A percentile compares a stretch with the other conserved stretches of the same genome.
phyloP scores from a whole-genome alignment of 2,113 vertebrate genomes.

The Melanerpes aurifrons region DNA sequence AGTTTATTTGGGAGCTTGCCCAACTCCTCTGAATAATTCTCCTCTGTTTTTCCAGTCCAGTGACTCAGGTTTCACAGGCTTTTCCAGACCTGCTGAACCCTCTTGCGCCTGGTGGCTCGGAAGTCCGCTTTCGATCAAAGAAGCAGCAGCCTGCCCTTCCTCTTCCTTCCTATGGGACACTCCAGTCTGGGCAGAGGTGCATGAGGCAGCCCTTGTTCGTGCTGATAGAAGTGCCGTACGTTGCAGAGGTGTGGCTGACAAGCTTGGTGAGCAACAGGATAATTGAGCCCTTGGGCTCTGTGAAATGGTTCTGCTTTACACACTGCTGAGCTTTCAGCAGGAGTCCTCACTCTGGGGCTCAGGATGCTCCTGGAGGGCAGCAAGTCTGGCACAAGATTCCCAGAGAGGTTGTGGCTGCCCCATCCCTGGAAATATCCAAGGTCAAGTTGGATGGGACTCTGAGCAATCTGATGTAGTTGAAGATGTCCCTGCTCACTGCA shows the following conservation, averaged over 20 bases:
- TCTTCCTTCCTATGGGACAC: fast-evolving
- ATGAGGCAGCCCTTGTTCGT: not conserved
- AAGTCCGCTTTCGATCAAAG: not conserved
- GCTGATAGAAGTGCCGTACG: not conserved
- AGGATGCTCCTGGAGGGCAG: not conserved
- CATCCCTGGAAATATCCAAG: too few relatives aligned
- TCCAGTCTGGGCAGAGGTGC: fast-evolving
- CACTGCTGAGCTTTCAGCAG: not conserved
- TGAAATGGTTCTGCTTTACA: not conserved
- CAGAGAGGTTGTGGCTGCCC: too few relatives aligned
- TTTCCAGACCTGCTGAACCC: not conserved
- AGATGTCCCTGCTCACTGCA: too few relatives aligned
- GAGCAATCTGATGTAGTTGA: too few relatives aligned
- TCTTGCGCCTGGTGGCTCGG: fast-evolving
- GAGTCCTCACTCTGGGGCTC: not conserved
- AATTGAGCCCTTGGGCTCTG: not conserved
- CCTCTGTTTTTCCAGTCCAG: not conserved
- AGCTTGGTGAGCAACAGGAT: not conserved
- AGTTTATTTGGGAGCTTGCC: not conserved
- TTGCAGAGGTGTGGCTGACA: conserved; percentile 13
- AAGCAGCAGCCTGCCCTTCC: not conserved
- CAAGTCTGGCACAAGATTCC: not conserved
- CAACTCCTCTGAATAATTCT: not conserved
- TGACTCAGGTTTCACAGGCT: not conserved
- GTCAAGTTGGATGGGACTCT: too few relatives aligned